These are phyloP conservation scores for Thalassophryne amazonica DNA, from an alignment of 2,797 vertebrate species.

Conservation along the genomic window DNA sequence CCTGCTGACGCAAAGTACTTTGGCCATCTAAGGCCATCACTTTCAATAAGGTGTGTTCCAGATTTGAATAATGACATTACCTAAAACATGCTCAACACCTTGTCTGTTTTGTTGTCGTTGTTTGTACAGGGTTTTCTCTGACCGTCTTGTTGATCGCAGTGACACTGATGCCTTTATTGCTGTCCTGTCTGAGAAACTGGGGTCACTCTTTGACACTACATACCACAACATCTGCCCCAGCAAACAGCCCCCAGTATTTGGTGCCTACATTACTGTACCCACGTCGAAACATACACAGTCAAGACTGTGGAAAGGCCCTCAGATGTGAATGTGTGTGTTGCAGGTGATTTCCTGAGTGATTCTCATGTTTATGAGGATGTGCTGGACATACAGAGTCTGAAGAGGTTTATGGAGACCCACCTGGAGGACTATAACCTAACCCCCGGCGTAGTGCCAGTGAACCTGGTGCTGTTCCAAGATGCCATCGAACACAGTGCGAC, in stretches of 20 bases:
- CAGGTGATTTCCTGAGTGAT: slow-evolving; percentile 85
- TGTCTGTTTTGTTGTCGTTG: slow-evolving; percentile 12
- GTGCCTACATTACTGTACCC: slow-evolving; percentile 47
- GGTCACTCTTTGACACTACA: slow-evolving; percentile 80
- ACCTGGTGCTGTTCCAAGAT: slow-evolving; percentile 85
- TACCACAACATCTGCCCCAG: slow-evolving; percentile 86
- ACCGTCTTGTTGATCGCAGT: slow-evolving; percentile 80
- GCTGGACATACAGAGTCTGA: slow-evolving; percentile 76
- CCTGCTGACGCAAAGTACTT: no score
- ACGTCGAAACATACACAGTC: neutral
- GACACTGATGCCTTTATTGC: slow-evolving; percentile 80
- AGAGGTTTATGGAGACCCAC: slow-evolving; percentile 82
- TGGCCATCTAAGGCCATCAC: no score
- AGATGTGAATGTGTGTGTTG: slow-evolving; percentile 5
- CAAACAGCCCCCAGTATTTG: slow-evolving; percentile 84
- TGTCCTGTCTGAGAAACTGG: slow-evolving; percentile 83
- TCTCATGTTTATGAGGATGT: slow-evolving; percentile 85
- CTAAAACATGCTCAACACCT: no score
- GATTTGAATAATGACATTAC: no score
- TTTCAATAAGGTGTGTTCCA: no score
- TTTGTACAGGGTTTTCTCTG: slow-evolving; percentile 91
- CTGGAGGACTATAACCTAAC: slow-evolving; percentile 83
- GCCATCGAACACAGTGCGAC: slow-evolving; percentile 85
- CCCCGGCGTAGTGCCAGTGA: slow-evolving; percentile 80
- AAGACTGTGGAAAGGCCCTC: neutral